A percentile compares a stretch with the other conserved stretches of the same genome.
phyloP scores from a whole-genome alignment of 2,113 vertebrate genomes.

The Petrocephalus zakoni region DNA sequence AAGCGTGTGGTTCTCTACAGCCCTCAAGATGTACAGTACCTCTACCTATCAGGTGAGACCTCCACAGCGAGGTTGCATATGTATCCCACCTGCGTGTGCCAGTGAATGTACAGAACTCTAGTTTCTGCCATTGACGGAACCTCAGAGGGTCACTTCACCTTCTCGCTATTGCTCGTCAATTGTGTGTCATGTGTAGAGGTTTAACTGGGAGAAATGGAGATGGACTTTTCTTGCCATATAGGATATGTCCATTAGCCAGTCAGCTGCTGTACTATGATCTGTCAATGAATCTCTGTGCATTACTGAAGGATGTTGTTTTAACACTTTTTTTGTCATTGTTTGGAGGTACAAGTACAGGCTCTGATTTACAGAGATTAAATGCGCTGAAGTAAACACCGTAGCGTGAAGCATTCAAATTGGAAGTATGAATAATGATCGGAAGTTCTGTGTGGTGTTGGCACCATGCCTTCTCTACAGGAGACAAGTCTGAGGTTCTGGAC shows the following conservation, averaged over 20 bases:
- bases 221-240: neutral
- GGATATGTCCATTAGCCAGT: neutral
- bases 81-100: neutral
- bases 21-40: constrained; percentile 81
- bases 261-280: neutral
- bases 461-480: constrained; percentile 56
- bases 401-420: neutral
- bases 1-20: constrained; percentile 82
- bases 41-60: constrained; percentile 80
- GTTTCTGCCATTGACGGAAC: neutral
- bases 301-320: neutral
- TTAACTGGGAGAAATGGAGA: neutral
- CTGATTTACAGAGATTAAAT: neutral
- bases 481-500: constrained; percentile 87
- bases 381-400: neutral
- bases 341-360: neutral
- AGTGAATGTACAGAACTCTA: neutral
- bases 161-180: neutral
- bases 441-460: neutral
- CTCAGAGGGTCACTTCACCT: neutral
- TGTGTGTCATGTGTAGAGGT: neutral
- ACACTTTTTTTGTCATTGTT: neutral
- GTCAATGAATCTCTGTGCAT: neutral
- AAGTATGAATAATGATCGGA: neutral
- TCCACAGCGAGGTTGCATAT: neutral